Percentiles rank a stretch among this genome's conserved stretches.
phyloP scores from a whole-genome alignment of 2,797 vertebrate genomes.

The Carduelis carduelis region DNA sequence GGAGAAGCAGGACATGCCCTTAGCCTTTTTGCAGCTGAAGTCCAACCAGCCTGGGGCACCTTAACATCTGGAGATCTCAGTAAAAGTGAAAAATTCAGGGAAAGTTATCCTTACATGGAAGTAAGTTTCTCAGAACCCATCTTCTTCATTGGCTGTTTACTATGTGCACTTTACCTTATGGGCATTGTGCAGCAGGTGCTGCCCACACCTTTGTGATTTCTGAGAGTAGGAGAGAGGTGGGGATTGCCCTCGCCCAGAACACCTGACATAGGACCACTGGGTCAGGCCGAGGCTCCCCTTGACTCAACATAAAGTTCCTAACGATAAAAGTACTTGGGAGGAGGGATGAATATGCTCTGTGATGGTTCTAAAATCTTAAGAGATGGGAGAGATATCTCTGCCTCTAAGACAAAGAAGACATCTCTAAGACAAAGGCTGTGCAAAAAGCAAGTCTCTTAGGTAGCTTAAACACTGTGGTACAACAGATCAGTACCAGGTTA shows the following conservation, averaged over 20 bases:
- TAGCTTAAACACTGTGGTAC: accelerated
- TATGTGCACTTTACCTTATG: neutral
- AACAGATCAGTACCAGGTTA: accelerated
- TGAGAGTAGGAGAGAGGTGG: neutral
- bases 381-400: neutral
- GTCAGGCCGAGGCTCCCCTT: neutral
- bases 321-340: neutral
- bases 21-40: neutral
- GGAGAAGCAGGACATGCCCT: neutral
- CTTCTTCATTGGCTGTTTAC: neutral
- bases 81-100: neutral
- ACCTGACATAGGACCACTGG: neutral
- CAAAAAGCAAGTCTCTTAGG: neutral
- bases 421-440: neutral
- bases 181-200: neutral
- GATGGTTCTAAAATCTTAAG: neutral
- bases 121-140: neutral
- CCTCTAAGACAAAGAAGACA: too few species aligned
- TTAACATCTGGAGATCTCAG: neutral
- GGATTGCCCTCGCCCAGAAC: accelerated
- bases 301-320: neutral
- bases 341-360: neutral
- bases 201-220: neutral
- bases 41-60: accelerated
- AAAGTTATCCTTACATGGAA: neutral